Evolutionary conservation across 2,888 invertebrate species (phyloP), one percentile per base, ranked within the genome.

Genomic region (Melanargia galathea): DNA sequence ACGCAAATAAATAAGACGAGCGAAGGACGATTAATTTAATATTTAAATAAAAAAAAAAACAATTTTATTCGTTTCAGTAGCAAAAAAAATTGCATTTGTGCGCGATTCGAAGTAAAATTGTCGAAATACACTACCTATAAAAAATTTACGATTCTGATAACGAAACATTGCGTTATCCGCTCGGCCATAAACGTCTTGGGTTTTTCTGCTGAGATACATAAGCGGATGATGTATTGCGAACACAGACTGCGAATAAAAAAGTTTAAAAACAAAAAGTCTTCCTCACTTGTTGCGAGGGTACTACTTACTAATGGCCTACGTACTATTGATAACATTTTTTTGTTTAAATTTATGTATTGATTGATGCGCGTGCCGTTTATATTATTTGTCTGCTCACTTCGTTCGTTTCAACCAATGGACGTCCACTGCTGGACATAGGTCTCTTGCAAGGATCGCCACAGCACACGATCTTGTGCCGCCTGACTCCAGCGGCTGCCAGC

Each of bases 71-170:
- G 20, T 46, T 46, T 22, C 2, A 43, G 43, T 38, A n/a, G n/a
- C 5, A 38, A 43, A 18, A 18, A 40, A 8, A 43, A 43, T 18
- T 43, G 43, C 16, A 43, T 13, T 48, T 24, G n/a, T 48, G 46
- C 1, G 13, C 46, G 22, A 24, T 49, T 66, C 55, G 52, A n/a
- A 33, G 33, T 20, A 35, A 33, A 62, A 62, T 64, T 66, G 64
- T 60, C 63, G 66, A 66, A 68, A 68, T 68, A 54, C 52, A 45
- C 60, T 59, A 51, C 64, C 60, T 55, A 66, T 60, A 52, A 1
- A 30, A 30, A 16, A 72, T 76, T 78, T 73, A 75, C 69, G 69
- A 69, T 71, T 69, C 60, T 69, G 75, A 77, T 77, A 77, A 75
- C 67, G 71, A 71, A 73, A 70, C 66, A 65, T 65, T 71, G 72